These are phyloP conservation scores for Climacteris rufus DNA, from an alignment of 2,113 vertebrate genomes.

Conservation along the genomic window DNA sequence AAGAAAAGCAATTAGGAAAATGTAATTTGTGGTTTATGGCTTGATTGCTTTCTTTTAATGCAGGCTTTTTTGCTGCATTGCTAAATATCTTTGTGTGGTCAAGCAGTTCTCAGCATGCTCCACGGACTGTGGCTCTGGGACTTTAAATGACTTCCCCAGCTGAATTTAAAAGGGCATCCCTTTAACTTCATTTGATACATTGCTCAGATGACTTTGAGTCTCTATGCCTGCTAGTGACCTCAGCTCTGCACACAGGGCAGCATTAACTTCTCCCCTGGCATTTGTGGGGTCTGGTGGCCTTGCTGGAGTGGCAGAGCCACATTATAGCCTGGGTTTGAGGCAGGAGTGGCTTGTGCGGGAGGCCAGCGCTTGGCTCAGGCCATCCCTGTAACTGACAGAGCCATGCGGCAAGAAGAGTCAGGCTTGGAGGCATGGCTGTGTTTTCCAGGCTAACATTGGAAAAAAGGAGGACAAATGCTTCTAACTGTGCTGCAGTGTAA, in stretches of 20 bases:
- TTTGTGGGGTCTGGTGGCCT: background rate
- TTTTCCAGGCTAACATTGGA: background rate
- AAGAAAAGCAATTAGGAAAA: slow-evolving; percentile 47
- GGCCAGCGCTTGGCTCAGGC: rapidly evolving
- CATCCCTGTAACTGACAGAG: background rate
- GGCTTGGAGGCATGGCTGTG: background rate
- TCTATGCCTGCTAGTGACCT: background rate
- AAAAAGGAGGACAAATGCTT: background rate
- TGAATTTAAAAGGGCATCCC: background rate
- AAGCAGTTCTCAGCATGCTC: background rate
- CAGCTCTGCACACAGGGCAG: background rate
- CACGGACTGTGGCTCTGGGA: background rate
- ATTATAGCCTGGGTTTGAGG: background rate
- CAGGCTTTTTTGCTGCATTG: background rate
- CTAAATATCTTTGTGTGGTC: background rate
- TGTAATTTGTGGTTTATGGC: background rate
- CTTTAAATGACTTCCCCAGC: background rate
- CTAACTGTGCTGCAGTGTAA: background rate
- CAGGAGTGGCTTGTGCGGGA: background rate
- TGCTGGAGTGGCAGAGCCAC: background rate
- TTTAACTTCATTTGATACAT: background rate
- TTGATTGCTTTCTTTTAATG: background rate
- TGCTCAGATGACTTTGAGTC: background rate
- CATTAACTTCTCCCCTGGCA: background rate
- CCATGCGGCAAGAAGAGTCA: background rate